A percentile compares a stretch with the other conserved stretches of the same genome.
Conservation (phyloP, 2,797 vertebrate genomes). For the Poeciliopsis presidionis region DNA sequence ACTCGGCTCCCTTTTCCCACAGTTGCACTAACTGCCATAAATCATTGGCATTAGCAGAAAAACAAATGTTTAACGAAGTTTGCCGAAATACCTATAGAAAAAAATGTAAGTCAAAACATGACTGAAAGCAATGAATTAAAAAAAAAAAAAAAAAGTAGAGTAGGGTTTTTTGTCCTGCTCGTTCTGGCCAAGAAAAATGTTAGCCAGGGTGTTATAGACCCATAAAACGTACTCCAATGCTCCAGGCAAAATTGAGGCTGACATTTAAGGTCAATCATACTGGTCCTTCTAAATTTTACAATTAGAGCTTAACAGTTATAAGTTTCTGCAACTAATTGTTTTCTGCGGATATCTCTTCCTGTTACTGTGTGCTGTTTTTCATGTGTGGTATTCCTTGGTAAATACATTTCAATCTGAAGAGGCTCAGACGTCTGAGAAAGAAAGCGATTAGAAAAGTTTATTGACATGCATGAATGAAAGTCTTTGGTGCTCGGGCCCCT, state of each 20-base stretch:
- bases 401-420: background rate
- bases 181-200: slow-evolving; percentile 50
- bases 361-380: background rate
- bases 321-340: slow-evolving; percentile 58
- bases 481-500: too few species aligned
- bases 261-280: slow-evolving; percentile 71
- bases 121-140: slow-evolving; percentile 45
- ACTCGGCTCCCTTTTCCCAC: slow-evolving; percentile 29
- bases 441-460: too few species aligned
- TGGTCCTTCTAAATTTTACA: slow-evolving; percentile 71
- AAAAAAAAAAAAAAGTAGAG: slow-evolving; percentile 13
- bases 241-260: slow-evolving; percentile 63
- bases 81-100: slow-evolving; percentile 25
- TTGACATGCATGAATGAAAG: too few species aligned
- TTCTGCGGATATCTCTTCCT: background rate
- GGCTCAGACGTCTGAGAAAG: too few species aligned
- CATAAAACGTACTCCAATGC: slow-evolving; percentile 40
- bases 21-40: slow-evolving; percentile 19
- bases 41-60: slow-evolving; percentile 22
- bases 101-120: slow-evolving; percentile 51
- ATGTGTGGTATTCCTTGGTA: background rate
- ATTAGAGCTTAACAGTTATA: slow-evolving; percentile 62
- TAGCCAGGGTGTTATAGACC: slow-evolving; percentile 26
- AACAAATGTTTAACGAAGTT: slow-evolving; percentile 23
- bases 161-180: slow-evolving; percentile 55